Evolutionary conservation across 2,113 vertebrate species (phyloP).

Genomic region (Odobenus rosmarus): DNA sequence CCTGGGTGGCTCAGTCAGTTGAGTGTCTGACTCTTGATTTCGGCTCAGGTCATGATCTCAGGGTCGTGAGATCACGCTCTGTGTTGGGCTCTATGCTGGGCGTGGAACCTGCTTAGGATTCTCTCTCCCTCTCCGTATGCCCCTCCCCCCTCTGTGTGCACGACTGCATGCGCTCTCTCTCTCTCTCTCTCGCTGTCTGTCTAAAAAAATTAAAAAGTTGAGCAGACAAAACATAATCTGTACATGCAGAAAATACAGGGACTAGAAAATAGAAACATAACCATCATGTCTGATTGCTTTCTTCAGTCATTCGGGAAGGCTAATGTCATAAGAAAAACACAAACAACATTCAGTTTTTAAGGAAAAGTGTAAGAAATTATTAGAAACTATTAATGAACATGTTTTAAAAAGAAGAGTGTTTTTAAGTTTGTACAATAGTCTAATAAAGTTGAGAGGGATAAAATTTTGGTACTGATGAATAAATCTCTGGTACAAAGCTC

Average conservation of each 20-base stretch:
- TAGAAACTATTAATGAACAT: constrained; percentile 13
- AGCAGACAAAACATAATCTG: not conserved
- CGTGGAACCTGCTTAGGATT: not conserved
- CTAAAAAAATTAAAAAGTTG: not conserved
- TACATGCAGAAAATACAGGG: not conserved
- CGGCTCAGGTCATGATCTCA: not conserved
- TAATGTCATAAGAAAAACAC: not conserved
- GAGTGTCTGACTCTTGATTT: not conserved
- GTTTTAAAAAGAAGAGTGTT: not conserved
- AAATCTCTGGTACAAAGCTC: constrained; percentile 51
- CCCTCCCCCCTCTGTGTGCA: not conserved
- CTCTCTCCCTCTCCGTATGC: not conserved
- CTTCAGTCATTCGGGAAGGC: not conserved
- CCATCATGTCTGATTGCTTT: not conserved
- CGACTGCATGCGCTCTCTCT: not conserved
- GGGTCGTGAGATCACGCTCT: not conserved
- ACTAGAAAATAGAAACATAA: not conserved
- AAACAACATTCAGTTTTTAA: constrained; percentile 26
- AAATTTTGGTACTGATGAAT: constrained; percentile 51
- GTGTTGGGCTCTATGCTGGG: not conserved
- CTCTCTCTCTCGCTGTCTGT: not conserved
- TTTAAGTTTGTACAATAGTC: not conserved
- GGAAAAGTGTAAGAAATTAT: constrained; percentile 5
- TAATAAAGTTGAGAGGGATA: constrained; percentile 22
- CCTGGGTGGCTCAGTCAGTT: not conserved